Evolutionary conservation across 2,113 vertebrate species (phyloP).

Genomic region (Chionomys nivalis): DNA sequence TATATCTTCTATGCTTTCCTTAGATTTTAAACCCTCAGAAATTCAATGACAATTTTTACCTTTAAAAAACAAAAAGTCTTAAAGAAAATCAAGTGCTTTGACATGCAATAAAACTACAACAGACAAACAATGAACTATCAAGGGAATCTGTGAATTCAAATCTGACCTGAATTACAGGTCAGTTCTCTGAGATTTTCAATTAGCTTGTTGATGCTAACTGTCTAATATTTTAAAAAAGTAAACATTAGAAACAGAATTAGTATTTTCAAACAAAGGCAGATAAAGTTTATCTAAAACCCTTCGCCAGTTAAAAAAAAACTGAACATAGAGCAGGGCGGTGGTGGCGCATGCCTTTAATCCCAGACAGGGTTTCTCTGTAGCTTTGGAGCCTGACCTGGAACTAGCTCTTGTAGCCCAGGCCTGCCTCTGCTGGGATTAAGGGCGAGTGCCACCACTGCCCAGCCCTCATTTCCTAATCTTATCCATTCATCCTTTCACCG

Average conservation of each 20-base stretch:
- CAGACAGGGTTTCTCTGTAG: too few relatives aligned
- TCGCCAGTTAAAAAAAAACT: neutral
- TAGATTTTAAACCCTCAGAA: slow-evolving; percentile 46
- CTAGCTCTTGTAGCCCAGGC: too few relatives aligned
- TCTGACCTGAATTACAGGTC: neutral
- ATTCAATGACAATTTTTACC: neutral
- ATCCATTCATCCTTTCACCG: slow-evolving; percentile 1
- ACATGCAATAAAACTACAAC: slow-evolving; percentile 37
- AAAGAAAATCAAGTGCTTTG: slow-evolving; percentile 50
- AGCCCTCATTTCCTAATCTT: neutral
- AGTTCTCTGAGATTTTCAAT: slow-evolving; percentile 13
- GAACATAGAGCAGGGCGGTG: neutral
- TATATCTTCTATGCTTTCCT: neutral
- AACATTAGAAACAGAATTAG: slow-evolving; percentile 18
- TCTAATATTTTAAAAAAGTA: slow-evolving; percentile 44
- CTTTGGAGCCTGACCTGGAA: too few relatives aligned
- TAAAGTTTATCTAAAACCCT: slow-evolving; percentile 31
- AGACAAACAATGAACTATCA: slow-evolving; percentile 52
- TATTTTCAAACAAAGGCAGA: slow-evolving; percentile 35
- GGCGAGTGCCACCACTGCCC: too few relatives aligned
- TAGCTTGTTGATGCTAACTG: neutral
- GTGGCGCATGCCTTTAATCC: too few relatives aligned
- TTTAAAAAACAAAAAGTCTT: slow-evolving; percentile 46
- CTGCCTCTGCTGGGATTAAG: too few relatives aligned
- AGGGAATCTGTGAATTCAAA: slow-evolving; percentile 50